A percentile compares a stretch with the other conserved stretches of the same genome.
Conservation (phyloP, 2,888 invertebrate species). For the Coelopa pilipes region DNA sequence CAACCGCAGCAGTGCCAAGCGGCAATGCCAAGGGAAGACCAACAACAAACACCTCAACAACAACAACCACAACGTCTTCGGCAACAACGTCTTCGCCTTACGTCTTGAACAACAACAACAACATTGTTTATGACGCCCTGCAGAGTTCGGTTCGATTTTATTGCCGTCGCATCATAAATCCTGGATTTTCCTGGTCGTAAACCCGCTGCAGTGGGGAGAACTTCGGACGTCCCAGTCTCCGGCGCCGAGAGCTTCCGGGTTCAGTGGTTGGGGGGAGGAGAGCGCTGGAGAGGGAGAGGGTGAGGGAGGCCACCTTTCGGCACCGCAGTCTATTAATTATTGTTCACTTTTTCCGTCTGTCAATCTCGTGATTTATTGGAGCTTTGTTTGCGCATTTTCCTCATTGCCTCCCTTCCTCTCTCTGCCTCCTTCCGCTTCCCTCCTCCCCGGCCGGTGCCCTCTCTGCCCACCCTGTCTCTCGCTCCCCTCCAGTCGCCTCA, state of each 20-base stretch:
- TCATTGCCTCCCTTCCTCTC: not conserved
- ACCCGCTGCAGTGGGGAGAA: no score
- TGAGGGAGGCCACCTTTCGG: slow-evolving; percentile 6
- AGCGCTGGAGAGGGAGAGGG: no score
- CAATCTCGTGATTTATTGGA: slow-evolving; percentile 39
- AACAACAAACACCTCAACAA: no score
- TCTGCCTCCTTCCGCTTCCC: not conserved
- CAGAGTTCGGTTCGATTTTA: slow-evolving; percentile 18
- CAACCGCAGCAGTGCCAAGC: slow-evolving; percentile 11
- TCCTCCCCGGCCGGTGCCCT: not conserved
- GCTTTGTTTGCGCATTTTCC: slow-evolving; percentile 27
- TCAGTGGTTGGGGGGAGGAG: no score
- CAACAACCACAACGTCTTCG: no score
- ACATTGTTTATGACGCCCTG: slow-evolving; percentile 30
- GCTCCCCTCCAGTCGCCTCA: not conserved
- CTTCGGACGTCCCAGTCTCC: no score
- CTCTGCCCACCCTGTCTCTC: not conserved
- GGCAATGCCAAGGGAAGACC: no score
- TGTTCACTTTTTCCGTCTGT: slow-evolving; percentile 16
- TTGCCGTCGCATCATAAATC: slow-evolving; percentile 23
- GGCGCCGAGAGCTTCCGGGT: no score
- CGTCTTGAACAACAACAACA: not conserved
- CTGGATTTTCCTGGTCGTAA: not conserved
- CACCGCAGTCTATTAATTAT: slow-evolving; percentile 37
- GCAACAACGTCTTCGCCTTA: no score